phyloP scores from a whole-genome alignment of 2,797 vertebrate genomes.

The Paratrypauchen microcephalus region DNA sequence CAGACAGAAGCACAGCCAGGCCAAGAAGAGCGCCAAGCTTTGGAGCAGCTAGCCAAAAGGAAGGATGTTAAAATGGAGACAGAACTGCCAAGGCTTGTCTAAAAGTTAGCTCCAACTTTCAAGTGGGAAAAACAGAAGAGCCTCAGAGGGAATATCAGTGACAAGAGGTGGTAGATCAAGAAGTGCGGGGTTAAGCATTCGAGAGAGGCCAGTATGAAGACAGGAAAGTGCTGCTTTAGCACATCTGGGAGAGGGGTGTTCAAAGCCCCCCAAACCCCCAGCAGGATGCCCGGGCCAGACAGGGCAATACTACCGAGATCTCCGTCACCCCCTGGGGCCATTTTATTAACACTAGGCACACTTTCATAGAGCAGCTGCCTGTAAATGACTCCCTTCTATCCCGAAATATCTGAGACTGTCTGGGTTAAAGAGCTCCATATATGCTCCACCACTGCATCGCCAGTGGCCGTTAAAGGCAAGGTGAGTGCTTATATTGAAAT shows the following conservation, averaged over 20 bases:
- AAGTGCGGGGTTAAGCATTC: conserved; percentile 32
- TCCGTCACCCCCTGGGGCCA: conserved; percentile 43
- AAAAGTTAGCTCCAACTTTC: conserved; percentile 10
- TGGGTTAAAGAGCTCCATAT: conserved; percentile 61
- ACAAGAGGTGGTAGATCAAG: conserved; percentile 37
- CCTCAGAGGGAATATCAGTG: conserved; percentile 26
- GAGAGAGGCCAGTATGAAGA: conserved; percentile 34
- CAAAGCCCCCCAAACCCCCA: conserved; percentile 35
- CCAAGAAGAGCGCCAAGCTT: conserved; percentile 50
- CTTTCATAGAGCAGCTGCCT: conserved; percentile 38
- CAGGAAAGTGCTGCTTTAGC: conserved; percentile 44
- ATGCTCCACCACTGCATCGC: conserved; percentile 57
- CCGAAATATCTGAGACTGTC: conserved; percentile 50
- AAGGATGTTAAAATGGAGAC: conserved; percentile 23
- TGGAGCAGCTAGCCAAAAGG: conserved; percentile 31
- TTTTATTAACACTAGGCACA: conserved; percentile 63
- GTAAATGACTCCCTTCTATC: conserved; percentile 50
- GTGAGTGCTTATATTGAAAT: conserved; percentile 68
- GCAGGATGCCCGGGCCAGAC: conserved; percentile 40
- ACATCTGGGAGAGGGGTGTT: conserved; percentile 47
- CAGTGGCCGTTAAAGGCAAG: conserved; percentile 67
- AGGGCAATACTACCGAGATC: conserved; percentile 43
- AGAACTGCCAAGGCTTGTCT: conserved; percentile 33
- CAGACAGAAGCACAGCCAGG: conserved; percentile 39
- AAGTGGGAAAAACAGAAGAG: conserved; percentile 24